A percentile compares a stretch with the other conserved stretches of the same genome.
These are phyloP conservation scores for Tokudaia muenninki DNA, from an alignment of 2,797 vertebrate species.

Conservation along the genomic window DNA sequence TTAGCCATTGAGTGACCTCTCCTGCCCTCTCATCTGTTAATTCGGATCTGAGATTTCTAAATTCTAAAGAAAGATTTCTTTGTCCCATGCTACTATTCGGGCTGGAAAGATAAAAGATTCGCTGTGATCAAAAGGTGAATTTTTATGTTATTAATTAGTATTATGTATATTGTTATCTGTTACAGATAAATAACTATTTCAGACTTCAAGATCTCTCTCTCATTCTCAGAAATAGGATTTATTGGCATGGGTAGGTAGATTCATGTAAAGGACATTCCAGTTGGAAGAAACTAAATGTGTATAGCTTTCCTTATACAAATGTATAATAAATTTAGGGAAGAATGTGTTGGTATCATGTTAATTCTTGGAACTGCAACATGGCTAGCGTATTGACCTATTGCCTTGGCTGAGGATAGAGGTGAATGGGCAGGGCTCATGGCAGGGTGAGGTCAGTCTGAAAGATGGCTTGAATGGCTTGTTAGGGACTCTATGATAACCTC, in stretches of 20 bases:
- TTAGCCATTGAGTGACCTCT: not conserved
- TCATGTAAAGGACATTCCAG: not conserved
- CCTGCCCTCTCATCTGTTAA: not conserved
- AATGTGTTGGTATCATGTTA: not conserved
- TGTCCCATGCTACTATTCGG: not conserved
- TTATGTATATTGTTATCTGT: not conserved
- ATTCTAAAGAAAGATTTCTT: not conserved
- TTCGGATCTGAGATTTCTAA: not conserved
- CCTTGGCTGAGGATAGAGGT: not conserved
- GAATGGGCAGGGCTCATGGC: not conserved
- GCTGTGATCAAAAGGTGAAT: not conserved
- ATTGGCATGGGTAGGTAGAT: not conserved
- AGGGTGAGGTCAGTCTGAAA: not conserved
- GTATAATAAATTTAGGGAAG: not conserved
- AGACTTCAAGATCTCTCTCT: not conserved
- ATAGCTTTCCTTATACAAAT: not conserved
- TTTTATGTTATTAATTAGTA: slow-evolving; percentile 9
- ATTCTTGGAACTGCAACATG: not conserved
- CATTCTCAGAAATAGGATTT: not conserved
- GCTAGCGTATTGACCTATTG: not conserved
- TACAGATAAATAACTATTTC: not conserved
- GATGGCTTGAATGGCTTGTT: not conserved
- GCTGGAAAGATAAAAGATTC: slow-evolving; percentile 21
- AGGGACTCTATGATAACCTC: not conserved
- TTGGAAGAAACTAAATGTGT: not conserved